These are phyloP conservation scores for Lerista edwardsae DNA, from an alignment of 2,797 vertebrate species.

Conservation along the genomic window DNA sequence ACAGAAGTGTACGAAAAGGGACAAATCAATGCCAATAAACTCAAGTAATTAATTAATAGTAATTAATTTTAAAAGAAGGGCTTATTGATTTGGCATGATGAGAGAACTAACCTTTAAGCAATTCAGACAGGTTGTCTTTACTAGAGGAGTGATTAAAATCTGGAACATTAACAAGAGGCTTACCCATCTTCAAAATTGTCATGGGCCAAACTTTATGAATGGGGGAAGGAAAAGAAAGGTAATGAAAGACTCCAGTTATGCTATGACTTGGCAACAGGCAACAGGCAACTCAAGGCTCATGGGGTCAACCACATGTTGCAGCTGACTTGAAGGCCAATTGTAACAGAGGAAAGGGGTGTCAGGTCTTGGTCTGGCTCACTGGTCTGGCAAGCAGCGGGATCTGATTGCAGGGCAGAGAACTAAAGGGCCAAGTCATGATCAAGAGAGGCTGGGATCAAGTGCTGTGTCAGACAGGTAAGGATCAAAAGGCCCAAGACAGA, in stretches of 20 bases:
- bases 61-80: slow-evolving; percentile 73
- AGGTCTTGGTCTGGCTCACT: no score
- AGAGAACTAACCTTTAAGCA: slow-evolving; percentile 68
- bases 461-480: no score
- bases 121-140: slow-evolving; percentile 66
- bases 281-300: background rate
- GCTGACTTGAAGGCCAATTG: background rate
- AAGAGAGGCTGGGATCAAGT: no score
- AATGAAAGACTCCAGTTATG: slow-evolving; percentile 40
- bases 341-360: background rate
- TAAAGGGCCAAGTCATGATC: no score
- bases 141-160: slow-evolving; percentile 68
- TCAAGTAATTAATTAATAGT: slow-evolving; percentile 74
- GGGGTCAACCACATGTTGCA: background rate
- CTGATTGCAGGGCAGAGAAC: no score
- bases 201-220: slow-evolving; percentile 29
- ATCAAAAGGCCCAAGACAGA: no score
- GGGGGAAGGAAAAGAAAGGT: background rate
- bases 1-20: slow-evolving; percentile 62
- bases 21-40: slow-evolving; percentile 73
- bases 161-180: slow-evolving; percentile 58
- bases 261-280: slow-evolving; percentile 30
- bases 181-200: slow-evolving; percentile 30
- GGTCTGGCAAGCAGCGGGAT: no score
- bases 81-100: slow-evolving; percentile 71